These are phyloP conservation scores for Chrysolina oricalcia DNA, from an alignment of 2,888 invertebrate genomes.

Conservation along the genomic window DNA sequence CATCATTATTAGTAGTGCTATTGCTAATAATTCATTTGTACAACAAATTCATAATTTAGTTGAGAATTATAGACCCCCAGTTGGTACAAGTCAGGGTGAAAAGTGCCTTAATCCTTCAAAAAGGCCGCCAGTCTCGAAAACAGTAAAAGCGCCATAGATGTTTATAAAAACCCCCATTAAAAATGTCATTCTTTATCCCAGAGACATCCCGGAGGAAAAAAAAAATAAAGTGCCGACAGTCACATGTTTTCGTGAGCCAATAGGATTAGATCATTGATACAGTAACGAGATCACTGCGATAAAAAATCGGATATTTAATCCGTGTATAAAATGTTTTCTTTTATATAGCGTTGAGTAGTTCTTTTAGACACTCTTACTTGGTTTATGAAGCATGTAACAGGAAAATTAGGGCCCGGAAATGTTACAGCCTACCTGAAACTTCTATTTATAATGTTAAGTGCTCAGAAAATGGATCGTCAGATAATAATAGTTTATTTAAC, in stretches of 20 bases:
- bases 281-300: slow-evolving; percentile 49
- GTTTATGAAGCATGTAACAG: slow-evolving; percentile 62
- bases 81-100: slow-evolving; percentile 17
- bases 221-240: slow-evolving; percentile 56
- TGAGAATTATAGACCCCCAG: background rate
- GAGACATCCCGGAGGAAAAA: slow-evolving; percentile 36
- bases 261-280: slow-evolving; percentile 63
- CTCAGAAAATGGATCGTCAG: slow-evolving; percentile 14
- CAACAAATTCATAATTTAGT: background rate
- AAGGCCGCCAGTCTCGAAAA: slow-evolving; percentile 38
- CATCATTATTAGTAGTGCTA: too few relatives aligned
- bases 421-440: slow-evolving; percentile 29
- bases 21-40: background rate
- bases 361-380: slow-evolving; percentile 48
- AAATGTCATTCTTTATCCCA: slow-evolving; percentile 40
- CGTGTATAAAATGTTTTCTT: slow-evolving; percentile 25
- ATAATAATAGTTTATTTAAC: slow-evolving; percentile 21
- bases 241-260: slow-evolving; percentile 61
- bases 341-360: slow-evolving; percentile 24
- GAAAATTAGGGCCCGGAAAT: slow-evolving; percentile 61
- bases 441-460: slow-evolving; percentile 34
- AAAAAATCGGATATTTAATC: slow-evolving; percentile 30
- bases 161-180: slow-evolving; percentile 52
- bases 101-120: slow-evolving; percentile 39
- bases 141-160: slow-evolving; percentile 49